Percentiles rank a stretch among this genome's conserved stretches.
phyloP scores from a whole-genome alignment of 1,140 invertebrate genomes.

The Polypedilum pembai region DNA sequence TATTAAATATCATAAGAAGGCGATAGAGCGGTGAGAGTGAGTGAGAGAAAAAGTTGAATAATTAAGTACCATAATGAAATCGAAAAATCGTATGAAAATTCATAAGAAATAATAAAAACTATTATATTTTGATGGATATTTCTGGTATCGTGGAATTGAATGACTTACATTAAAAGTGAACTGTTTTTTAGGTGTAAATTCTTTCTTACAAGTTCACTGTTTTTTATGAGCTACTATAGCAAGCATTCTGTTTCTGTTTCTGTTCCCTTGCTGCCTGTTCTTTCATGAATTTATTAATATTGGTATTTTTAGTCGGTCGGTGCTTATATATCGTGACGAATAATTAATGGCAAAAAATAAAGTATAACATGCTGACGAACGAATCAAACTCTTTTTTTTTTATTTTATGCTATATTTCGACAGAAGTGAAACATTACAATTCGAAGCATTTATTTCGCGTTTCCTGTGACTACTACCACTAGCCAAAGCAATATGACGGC shows the following conservation, averaged over 20 bases:
- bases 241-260: not conserved
- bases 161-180: slow-evolving; percentile 6
- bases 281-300: slow-evolving; percentile 26
- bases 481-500: not conserved
- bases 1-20: slow-evolving; percentile 6
- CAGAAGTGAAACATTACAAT: not conserved
- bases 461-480: not conserved
- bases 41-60: not conserved
- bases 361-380: not conserved
- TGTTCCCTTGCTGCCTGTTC: not conserved
- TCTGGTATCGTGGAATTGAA: not conserved
- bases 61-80: slow-evolving; percentile 26
- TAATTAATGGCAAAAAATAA: slow-evolving; percentile 24
- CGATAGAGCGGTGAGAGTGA: not conserved
- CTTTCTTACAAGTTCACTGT: not conserved
- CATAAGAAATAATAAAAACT: slow-evolving; percentile 21
- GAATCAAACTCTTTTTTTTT: not conserved
- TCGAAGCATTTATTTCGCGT: slow-evolving; percentile 16
- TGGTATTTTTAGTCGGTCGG: not conserved
- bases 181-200: not conserved
- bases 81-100: slow-evolving; percentile 27
- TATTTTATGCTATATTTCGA: too few species aligned
- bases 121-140: slow-evolving; percentile 28
- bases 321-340: slow-evolving; percentile 27
- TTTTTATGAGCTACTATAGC: slow-evolving; percentile 1